Percentiles rank a stretch among this genome's conserved stretches.
phyloP scores from a whole-genome alignment of 2,888 invertebrate genomes.

The Hedychridium roseum region DNA sequence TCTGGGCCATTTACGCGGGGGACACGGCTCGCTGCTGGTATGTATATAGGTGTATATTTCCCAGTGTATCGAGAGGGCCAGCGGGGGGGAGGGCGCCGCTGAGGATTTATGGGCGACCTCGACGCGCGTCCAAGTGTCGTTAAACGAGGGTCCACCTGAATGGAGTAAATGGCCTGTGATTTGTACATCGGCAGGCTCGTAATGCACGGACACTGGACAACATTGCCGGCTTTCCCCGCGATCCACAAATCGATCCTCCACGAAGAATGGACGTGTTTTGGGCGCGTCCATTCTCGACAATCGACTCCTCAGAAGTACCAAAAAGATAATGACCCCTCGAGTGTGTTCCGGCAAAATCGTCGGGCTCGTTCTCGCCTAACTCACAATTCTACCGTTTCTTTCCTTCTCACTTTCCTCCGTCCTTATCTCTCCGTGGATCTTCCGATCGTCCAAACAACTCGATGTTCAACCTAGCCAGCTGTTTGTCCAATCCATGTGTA shows the following conservation, averaged over 20 bases:
- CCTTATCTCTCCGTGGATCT: no score
- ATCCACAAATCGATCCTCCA: slow-evolving; percentile 7
- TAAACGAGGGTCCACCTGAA: slow-evolving; percentile 55
- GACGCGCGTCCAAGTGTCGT: slow-evolving; percentile 51
- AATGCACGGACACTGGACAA: slow-evolving; percentile 47
- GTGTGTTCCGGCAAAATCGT: no score
- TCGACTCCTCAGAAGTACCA: no score
- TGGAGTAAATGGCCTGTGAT: slow-evolving; percentile 61
- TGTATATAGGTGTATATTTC: not conserved
- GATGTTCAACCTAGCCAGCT: no score
- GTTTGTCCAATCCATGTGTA: no score
- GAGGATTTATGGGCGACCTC: slow-evolving; percentile 51
- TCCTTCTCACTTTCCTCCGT: no score
- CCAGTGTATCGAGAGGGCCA: not conserved
- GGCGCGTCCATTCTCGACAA: slow-evolving; percentile 40
- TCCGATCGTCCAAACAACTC: no score
- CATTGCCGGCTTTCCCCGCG: slow-evolving; percentile 20
- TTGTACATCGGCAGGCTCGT: slow-evolving; percentile 55
- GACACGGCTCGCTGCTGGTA: not conserved
- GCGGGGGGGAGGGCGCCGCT: slow-evolving; percentile 7
- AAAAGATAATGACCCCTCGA: no score
- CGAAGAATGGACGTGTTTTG: slow-evolving; percentile 55
- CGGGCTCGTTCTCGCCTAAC: no score
- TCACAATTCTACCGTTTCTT: no score
- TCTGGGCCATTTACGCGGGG: not conserved